A percentile compares a stretch with the other conserved stretches of the same genome.
Conservation (phyloP, 2,888 invertebrate genomes). For the Philhelius pedissequus region DNA sequence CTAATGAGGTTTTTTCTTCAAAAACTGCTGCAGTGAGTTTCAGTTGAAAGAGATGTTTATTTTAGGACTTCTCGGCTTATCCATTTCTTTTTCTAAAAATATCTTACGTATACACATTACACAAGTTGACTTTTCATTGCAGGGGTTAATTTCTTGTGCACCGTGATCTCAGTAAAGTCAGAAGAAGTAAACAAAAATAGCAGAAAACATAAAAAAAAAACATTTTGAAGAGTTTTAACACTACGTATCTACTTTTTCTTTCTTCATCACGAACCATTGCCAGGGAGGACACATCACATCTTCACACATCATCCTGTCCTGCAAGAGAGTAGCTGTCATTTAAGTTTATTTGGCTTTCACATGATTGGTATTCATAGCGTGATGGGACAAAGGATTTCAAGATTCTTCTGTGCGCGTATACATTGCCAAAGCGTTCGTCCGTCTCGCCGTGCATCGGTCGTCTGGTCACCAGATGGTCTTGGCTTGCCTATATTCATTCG, state of each 20-base stretch:
- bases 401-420: neutral
- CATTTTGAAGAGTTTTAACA: neutral
- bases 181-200: constrained; percentile 41
- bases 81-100: constrained; percentile 40
- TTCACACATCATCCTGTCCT: constrained; percentile 23
- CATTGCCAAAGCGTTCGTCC: too few relatives aligned
- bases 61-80: constrained; percentile 7
- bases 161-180: constrained; percentile 29
- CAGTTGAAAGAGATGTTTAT: neutral
- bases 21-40: neutral
- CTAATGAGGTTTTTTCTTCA: constrained; percentile 39
- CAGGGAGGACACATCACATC: neutral
- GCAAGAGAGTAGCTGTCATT: constrained; percentile 5
- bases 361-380: constrained; percentile 50
- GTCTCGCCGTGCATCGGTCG: neutral
- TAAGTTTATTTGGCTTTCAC: constrained; percentile 65
- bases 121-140: constrained; percentile 23
- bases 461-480: constrained; percentile 55
- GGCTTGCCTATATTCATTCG: neutral
- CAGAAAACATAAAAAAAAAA: constrained; percentile 33
- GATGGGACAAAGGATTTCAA: constrained; percentile 51
- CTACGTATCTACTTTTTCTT: neutral
- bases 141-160: constrained; percentile 65
- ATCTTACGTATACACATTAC: too few relatives aligned
- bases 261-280: neutral